Evolutionary conservation across 2,797 vertebrate genomes (phyloP), one percentile per base, ranked within the genome.

Genomic region (Pseudocheirus occidentalis): DNA sequence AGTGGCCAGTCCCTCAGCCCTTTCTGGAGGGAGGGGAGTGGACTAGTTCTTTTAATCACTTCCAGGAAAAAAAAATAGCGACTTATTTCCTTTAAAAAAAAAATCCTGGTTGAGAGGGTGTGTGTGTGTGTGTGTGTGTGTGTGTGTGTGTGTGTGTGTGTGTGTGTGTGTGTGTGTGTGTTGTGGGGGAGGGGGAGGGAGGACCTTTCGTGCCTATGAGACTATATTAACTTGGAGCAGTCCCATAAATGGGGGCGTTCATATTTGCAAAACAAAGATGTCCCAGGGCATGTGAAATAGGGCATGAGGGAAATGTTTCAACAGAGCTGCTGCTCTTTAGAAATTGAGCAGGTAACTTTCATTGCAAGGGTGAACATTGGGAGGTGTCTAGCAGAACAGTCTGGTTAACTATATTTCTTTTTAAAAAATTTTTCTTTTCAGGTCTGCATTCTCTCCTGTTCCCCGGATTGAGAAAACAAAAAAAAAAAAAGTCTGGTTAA

Each of bases 261-360:
- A 55, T 31, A 91, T 66, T 93, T 96, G 95, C 57, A 34, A 96
- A 96, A 95, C 92, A 73, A 96, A 96, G 94, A 96, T 81, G 92
- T 94, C 53, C 66, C 21, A 57, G 90, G 95, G 94, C 92, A 96
- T 92, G 96, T 97, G 95, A 96, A 97, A 94, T 57, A 92, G 58
- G 90, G 31, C 53, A 52, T 31, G 31, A 29, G 53, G 90, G 62
- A 92, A 28, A 50, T 92, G 53, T 97, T 97, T 96, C 90, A 89
- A 93, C 87, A 94, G 73, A 87, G 58, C 73, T 92, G 54, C 66
- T 96, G 90, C 92, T 92, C 56, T 94, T 96, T 92, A 94, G 94
- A 93, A 95, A 91, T 53, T 91, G 52, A 89, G 21, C 92, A 87
- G 18, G 93, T 87, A 96, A 97, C 73, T 66, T 92, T 57, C 50